Evolutionary conservation across 2,113 vertebrate genomes (phyloP).

Genomic region (Diadophis punctatus): DNA sequence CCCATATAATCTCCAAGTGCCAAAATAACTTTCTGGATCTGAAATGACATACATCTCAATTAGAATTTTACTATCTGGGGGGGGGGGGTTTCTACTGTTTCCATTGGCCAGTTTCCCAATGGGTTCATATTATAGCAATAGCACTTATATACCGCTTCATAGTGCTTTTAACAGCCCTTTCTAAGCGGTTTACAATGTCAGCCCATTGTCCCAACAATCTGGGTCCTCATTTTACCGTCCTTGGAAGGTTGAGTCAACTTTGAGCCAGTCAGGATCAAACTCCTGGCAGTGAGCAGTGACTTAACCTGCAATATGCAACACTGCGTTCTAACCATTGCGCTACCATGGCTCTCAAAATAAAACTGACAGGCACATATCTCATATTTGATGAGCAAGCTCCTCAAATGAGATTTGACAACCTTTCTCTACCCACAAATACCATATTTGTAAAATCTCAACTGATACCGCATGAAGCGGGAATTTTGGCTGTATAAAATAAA

Average conservation of each 20-base stretch:
- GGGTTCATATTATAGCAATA: neutral
- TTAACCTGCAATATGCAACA: too few relatives aligned
- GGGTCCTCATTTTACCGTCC: too few relatives aligned
- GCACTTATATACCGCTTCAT: too few relatives aligned
- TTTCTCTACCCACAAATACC: neutral
- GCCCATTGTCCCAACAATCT: too few relatives aligned
- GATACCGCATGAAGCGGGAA: neutral
- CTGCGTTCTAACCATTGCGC: too few relatives aligned
- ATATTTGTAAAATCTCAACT: neutral
- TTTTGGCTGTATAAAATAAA: neutral
- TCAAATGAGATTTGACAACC: neutral
- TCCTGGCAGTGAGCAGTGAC: too few relatives aligned
- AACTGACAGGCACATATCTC: neutral
- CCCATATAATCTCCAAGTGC: constrained; percentile 89
- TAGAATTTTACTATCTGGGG: neutral
- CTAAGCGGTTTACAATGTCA: too few relatives aligned
- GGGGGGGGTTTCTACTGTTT: too few relatives aligned
- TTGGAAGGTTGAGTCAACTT: too few relatives aligned
- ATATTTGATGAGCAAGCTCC: neutral
- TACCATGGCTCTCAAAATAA: too few relatives aligned
- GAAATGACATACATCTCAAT: constrained; percentile 26
- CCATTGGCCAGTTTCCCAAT: neutral
- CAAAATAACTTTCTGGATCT: constrained; percentile 88
- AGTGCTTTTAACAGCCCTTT: too few relatives aligned
- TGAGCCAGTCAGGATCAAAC: too few relatives aligned